phyloP scores from a whole-genome alignment of 2,113 vertebrate species.

The Semicossyphus pulcher region DNA sequence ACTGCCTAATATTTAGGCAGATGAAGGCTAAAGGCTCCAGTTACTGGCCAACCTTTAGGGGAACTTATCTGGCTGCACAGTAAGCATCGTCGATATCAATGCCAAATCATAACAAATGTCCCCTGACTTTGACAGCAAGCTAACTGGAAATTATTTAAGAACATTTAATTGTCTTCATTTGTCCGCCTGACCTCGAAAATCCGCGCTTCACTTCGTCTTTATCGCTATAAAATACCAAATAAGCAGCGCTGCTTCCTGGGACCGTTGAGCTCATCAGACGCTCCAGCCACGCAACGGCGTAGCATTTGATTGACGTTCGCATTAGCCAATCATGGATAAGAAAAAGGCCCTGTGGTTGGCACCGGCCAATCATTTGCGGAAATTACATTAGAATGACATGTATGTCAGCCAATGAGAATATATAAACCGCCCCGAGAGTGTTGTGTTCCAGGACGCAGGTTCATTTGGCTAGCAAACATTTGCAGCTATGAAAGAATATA shows the following conservation, averaged over 20 bases:
- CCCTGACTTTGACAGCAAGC: not conserved
- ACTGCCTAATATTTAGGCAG: slow-evolving; percentile 61
- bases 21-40: slow-evolving; percentile 36
- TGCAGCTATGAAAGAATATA: slow-evolving; percentile 21
- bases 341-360: not conserved
- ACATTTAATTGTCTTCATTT: slow-evolving; percentile 35
- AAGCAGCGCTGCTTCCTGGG: slow-evolving; percentile 62
- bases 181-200: slow-evolving; percentile 4
- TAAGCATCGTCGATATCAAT: slow-evolving; percentile 60
- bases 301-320: slow-evolving; percentile 43
- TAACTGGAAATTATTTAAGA: not conserved
- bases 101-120: slow-evolving; percentile 41
- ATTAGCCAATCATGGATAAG: slow-evolving; percentile 51
- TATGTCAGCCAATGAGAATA: slow-evolving; percentile 38
- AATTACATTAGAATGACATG: not conserved
- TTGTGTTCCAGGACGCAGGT: slow-evolving; percentile 29
- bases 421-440: not conserved
- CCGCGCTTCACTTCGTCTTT: not conserved
- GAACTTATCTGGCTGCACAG: slow-evolving; percentile 34
- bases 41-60: slow-evolving; percentile 33
- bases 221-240: slow-evolving; percentile 59
- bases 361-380: slow-evolving; percentile 46
- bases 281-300: slow-evolving; percentile 48
- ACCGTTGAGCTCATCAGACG: slow-evolving; percentile 62
- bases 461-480: slow-evolving; percentile 36